Base-by-base conservation (phyloP, 2,888 invertebrate genomes). In the Cephalotes varians region DNA sequence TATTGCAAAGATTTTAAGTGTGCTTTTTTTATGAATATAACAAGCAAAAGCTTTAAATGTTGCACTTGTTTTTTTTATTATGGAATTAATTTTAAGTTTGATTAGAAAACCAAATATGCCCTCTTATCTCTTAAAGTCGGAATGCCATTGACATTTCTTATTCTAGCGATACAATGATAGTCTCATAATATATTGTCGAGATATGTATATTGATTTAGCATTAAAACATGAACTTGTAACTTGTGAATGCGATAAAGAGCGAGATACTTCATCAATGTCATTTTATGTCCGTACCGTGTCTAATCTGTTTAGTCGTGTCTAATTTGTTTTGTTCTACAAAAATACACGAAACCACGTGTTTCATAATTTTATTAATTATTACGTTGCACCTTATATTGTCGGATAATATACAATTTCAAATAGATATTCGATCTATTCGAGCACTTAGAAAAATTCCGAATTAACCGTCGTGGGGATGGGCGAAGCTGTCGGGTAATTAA, bases 401-500 rank as follows among this genome's bases (percentile, higher is more conserved):
- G 10, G 4, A n/a, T n/a, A 25, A 37, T 71, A 40, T 15, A 28
- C 7, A 25, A 31, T 74, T 62, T 34, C 12, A 7, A n/a, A n/a
- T n/a, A n/a, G n/a, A n/a, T n/a, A n/a, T n/a, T n/a, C n/a, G 4
- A 37, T 15, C 49, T 49, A 34, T 47, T 34, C 21, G 1, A 34
- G 34, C 51, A 51, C 21, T 62, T 21, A 6, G n/a, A 76, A 74
- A 49, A 34, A 51, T 51, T 12, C 12, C 15, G 10, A 73, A 60
- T 56, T 56, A 72, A 7, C 34, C 56, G 44, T 49, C 31, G 62
- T 10, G 2, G 25, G 40, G 25, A 44, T 28, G 31, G 40, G 44
- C 44, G 69, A 69, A 12, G 9, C 71, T 79, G 56, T 79, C 77
- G 40, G 40, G 71, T 44, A 71, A 79, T 79, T 83, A 83, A 81